Evolutionary conservation across 2,888 invertebrate species (phyloP).

Genomic region (Lepeophtheirus nordmannii): DNA sequence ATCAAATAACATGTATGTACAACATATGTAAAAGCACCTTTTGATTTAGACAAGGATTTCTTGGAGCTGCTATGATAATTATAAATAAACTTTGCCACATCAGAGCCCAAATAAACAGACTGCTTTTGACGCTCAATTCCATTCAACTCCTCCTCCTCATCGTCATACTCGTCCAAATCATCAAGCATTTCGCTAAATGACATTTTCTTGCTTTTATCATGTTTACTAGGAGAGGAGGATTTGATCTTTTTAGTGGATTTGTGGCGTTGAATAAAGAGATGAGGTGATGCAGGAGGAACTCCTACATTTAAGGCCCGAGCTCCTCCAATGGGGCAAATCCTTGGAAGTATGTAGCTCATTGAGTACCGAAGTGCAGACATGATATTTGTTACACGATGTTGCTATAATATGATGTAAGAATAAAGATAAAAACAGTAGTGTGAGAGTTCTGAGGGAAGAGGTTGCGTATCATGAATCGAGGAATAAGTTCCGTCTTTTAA

Average conservation of each 20-base stretch:
- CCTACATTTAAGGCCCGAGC: background rate
- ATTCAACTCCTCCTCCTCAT: background rate
- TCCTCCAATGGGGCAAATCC: too few species aligned
- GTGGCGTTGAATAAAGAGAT: background rate
- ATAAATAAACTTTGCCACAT: background rate
- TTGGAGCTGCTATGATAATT: background rate
- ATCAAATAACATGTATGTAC: background rate
- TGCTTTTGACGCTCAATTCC: background rate
- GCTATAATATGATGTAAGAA: too few species aligned
- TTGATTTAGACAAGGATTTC: background rate
- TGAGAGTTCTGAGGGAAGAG: too few species aligned
- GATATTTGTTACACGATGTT: too few species aligned
- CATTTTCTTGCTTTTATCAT: background rate
- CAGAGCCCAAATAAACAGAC: background rate
- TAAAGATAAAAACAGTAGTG: too few species aligned
- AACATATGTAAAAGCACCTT: background rate
- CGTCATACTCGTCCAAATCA: background rate
- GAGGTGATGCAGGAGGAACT: background rate
- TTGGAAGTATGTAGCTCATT: too few species aligned
- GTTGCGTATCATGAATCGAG: too few species aligned
- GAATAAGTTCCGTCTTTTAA: too few species aligned
- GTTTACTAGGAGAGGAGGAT: background rate
- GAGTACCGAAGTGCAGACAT: too few species aligned
- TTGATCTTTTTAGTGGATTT: conserved; percentile 5
- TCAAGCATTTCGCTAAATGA: background rate